Evolutionary conservation across 2,888 invertebrate genomes (phyloP).

Genomic region (Falcaria lacertinaria): DNA sequence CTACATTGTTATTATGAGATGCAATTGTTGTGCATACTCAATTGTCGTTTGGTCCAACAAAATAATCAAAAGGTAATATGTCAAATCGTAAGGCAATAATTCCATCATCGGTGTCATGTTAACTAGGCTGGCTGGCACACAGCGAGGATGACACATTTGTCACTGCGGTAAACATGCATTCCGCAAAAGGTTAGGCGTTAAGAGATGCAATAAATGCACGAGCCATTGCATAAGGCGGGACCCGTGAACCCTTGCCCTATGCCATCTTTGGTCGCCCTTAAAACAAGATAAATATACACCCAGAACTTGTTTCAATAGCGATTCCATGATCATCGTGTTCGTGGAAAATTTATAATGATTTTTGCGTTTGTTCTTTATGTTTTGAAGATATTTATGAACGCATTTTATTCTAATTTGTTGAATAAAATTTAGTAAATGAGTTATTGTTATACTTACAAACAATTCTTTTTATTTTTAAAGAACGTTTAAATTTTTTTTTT

Average conservation of each 20-base stretch:
- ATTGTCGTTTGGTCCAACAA: too few relatives aligned
- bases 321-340: conserved; percentile 3
- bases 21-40: too few relatives aligned
- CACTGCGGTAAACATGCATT: conserved; percentile 49
- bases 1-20: too few relatives aligned
- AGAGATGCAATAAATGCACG: conserved; percentile 58
- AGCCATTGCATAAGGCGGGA: conserved; percentile 49
- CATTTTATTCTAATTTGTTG: too few relatives aligned
- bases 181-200: conserved; percentile 64
- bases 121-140: conserved; percentile 10
- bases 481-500: too few relatives aligned
- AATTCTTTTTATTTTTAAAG: too few relatives aligned
- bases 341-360: neutral
- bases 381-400: too few relatives aligned
- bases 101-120: conserved; percentile 3
- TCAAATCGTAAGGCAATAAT: too few relatives aligned
- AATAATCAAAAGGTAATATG: too few relatives aligned
- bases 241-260: conserved; percentile 49
- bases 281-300: conserved; percentile 20
- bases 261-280: conserved; percentile 38
- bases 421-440: too few relatives aligned
- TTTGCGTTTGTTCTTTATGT: conserved; percentile 8
- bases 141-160: conserved; percentile 38
- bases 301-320: conserved; percentile 14
- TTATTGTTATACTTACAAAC: too few relatives aligned